Conservation (phyloP, 92 coral and sea anemone species). For the Porites divaricata region DNA sequence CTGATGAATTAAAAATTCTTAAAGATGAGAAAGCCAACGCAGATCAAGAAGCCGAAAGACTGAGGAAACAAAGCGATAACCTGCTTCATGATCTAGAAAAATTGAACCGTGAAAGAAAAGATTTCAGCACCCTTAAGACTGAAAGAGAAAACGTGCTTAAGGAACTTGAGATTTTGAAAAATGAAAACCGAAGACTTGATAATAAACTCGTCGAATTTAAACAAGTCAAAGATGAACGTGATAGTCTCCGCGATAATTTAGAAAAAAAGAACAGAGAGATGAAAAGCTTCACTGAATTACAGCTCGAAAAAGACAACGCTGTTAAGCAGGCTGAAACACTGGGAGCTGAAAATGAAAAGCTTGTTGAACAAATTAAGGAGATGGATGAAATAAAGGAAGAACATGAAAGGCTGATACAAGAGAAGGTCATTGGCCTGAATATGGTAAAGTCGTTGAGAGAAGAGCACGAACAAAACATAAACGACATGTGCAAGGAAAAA, state of each 20-base stretch:
- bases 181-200: conserved; percentile 8
- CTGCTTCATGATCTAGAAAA: conserved; percentile 24
- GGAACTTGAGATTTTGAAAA: conserved; percentile 16
- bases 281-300: neutral
- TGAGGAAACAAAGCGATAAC: conserved; percentile 21
- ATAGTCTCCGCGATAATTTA: conserved; percentile 1
- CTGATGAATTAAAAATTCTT: conserved; percentile 33
- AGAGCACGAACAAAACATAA: conserved; percentile 1
- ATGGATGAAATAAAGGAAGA: neutral
- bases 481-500: neutral
- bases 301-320: conserved; percentile 28
- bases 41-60: conserved; percentile 3
- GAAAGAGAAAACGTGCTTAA: conserved; percentile 23
- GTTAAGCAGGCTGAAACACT: conserved; percentile 7
- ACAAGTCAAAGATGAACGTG: conserved; percentile 10
- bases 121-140: conserved; percentile 4
- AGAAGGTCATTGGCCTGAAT: neutral
- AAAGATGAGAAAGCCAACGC: conserved; percentile 17
- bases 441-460: neutral
- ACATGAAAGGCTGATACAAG: conserved; percentile 6
- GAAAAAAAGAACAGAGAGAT: conserved; percentile 12
- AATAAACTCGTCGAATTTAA: conserved; percentile 26
- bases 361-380: conserved; percentile 26
- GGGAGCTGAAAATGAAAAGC: conserved; percentile 5
- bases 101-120: conserved; percentile 8